phyloP scores from a whole-genome alignment of 2,888 invertebrate genomes.

The Eupeodes luniger region DNA sequence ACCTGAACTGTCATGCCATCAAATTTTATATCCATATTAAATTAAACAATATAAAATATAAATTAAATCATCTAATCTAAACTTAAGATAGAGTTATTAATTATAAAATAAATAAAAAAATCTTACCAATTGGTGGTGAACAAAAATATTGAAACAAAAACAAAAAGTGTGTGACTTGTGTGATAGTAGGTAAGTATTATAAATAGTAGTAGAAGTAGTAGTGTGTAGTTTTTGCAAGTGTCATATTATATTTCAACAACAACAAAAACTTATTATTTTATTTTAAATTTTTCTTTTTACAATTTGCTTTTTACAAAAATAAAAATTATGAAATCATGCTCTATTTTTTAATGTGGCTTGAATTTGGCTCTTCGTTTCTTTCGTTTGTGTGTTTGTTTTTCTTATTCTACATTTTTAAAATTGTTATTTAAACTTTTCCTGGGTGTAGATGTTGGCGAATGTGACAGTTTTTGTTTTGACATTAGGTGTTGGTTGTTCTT shows the following conservation, averaged over 20 bases:
- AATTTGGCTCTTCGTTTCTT: not conserved
- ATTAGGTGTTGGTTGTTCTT: constrained; percentile 21
- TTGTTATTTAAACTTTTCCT: constrained; percentile 12
- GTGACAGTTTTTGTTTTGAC: constrained; percentile 12
- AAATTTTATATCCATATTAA: not conserved
- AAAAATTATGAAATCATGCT: constrained; percentile 77
- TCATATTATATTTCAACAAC: constrained; percentile 45
- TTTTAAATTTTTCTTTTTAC: constrained; percentile 15
- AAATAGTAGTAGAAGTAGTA: constrained; percentile 44
- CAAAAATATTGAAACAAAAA: constrained; percentile 69
- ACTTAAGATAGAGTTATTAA: not conserved
- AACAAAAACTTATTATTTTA: constrained; percentile 26
- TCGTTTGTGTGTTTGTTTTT: not conserved
- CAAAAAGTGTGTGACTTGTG: constrained; percentile 68
- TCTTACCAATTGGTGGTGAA: constrained; percentile 72
- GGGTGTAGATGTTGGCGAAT: constrained; percentile 49
- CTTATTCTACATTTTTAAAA: not conserved
- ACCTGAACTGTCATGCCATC: too few relatives aligned
- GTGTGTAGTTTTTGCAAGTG: constrained; percentile 42
- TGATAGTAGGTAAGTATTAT: constrained; percentile 45
- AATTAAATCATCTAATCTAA: not conserved
- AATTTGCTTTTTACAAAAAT: constrained; percentile 14
- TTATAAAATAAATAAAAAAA: constrained; percentile 28
- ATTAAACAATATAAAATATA: constrained; percentile 1
- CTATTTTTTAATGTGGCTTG: constrained; percentile 79